A percentile compares a stretch with the other conserved stretches of the same genome.
Evolutionary conservation across 2,113 vertebrate genomes (phyloP).

Genomic region (Rallus limicola): DNA sequence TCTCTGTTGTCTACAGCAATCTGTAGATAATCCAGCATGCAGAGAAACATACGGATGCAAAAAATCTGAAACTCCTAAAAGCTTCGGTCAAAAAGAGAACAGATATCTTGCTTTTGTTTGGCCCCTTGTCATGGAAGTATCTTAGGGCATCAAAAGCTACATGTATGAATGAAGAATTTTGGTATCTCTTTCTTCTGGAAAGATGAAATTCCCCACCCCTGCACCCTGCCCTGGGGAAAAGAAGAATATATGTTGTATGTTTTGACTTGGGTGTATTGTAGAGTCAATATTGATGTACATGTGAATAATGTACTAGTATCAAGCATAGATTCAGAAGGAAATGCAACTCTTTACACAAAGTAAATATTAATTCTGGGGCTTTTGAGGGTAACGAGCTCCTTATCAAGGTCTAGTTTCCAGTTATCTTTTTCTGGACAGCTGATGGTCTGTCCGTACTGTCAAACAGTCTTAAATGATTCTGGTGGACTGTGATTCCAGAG

Average conservation of each 20-base stretch:
- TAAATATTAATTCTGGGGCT: not conserved
- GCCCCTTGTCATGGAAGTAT: not conserved
- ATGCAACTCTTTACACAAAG: not conserved
- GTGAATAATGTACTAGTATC: not conserved
- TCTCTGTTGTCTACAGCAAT: no score
- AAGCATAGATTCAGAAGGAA: not conserved
- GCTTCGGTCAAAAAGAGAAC: not conserved
- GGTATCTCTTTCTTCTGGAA: not conserved
- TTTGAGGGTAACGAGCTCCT: not conserved
- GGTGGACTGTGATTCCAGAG: not conserved
- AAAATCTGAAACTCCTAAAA: not conserved
- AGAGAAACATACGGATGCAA: not conserved
- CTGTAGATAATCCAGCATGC: no score
- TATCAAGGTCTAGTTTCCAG: not conserved
- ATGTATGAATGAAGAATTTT: not conserved
- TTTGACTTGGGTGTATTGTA: not conserved
- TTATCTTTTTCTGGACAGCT: not conserved
- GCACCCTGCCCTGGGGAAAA: no score
- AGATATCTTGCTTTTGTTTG: not conserved
- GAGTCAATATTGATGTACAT: not conserved
- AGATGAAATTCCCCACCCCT: not conserved
- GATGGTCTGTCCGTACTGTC: not conserved
- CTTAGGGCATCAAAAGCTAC: not conserved
- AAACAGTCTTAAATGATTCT: not conserved
- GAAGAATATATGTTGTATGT: not conserved